Percentiles rank a stretch among this genome's conserved stretches.
Conservation (phyloP, 2,888 invertebrate species). For the Stratiomys singularior region DNA sequence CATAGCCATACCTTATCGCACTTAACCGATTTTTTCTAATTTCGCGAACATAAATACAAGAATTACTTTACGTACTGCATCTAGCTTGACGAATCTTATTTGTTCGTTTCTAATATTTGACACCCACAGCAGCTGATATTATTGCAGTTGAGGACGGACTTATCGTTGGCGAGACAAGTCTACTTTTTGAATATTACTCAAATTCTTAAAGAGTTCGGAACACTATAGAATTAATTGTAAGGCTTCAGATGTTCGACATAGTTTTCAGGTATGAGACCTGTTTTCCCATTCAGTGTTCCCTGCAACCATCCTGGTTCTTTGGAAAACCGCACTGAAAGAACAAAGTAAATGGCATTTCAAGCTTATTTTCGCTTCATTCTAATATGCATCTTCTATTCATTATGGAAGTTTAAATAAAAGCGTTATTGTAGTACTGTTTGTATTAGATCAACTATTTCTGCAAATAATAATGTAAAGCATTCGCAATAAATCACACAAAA, state of each 20-base stretch:
- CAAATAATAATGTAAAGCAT: no score
- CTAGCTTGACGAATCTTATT: no score
- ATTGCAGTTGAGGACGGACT: not conserved
- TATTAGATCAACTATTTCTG: no score
- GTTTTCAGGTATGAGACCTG: constrained; percentile 94
- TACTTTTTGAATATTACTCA: constrained; percentile 24
- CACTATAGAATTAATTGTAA: constrained; percentile 56
- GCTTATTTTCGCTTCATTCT: not conserved
- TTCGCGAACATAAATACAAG: not conserved
- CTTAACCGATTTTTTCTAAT: not conserved
- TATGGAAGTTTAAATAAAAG: no score
- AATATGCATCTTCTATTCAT: not conserved
- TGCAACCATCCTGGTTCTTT: constrained; percentile 98
- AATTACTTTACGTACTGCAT: not conserved
- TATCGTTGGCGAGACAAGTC: constrained; percentile 24
- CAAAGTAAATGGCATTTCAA: constrained; percentile 15
- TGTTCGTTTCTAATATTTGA: no score
- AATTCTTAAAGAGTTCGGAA: not conserved
- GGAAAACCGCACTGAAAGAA: constrained; percentile 80
- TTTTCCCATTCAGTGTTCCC: constrained; percentile 90
- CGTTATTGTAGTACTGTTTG: no score
- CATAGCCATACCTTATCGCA: not conserved
- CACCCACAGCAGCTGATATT: not conserved
- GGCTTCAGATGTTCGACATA: constrained; percentile 80
- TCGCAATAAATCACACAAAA: no score